Base-by-base conservation (phyloP, 1,140 invertebrate species). In the Diuraphis noxia region DNA sequence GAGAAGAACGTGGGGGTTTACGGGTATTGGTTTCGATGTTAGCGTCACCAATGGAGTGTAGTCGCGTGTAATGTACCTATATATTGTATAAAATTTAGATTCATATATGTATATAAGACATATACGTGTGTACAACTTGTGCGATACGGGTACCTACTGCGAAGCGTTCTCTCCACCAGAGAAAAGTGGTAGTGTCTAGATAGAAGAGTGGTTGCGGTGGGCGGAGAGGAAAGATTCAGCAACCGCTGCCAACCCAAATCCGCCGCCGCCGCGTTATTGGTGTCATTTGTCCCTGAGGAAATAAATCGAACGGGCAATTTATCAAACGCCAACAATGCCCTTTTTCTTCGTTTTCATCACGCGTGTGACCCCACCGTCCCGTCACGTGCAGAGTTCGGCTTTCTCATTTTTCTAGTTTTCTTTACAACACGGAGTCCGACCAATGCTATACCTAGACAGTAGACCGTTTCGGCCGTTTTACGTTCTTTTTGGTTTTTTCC, bases 301-400 rank as follows among this genome's bases (percentile, higher is more conserved):
- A 91, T 91, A 91, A 91, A 91, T 91, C 89, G 89, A 91, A 91
- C 77, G 77, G 89, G 89, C 89, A 91, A 91, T 91, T 91, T 91
- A 91, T 91, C 89, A 91, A 91, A 91, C 43, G 77, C 89, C 89
- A 82, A 91, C 89, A 91, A 91, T 91, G 89, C 77, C 77, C 89
- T 91, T 82, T 91, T 91, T 52, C 89, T 91, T 82, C 89, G 89
- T 91, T 91, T 91, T 81, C 89, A 79, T 46, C 89, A 21, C 88
- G 30, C 25, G 10, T 41, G 41, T 79, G 34, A n/a, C 21, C 88
- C 38, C 30, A 36, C 34, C 49, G 30, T 63, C 43, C 19, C 72
- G 49, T 41, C 41, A 21, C 86, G 34, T n/a, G n/a, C 34, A 23
- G n/a, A 49, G n/a, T 63, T 88, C 56, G 40, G 34, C 56, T 90